These are phyloP conservation scores for Venusia cambrica DNA, from an alignment of 2,888 invertebrate genomes.

Conservation along the genomic window DNA sequence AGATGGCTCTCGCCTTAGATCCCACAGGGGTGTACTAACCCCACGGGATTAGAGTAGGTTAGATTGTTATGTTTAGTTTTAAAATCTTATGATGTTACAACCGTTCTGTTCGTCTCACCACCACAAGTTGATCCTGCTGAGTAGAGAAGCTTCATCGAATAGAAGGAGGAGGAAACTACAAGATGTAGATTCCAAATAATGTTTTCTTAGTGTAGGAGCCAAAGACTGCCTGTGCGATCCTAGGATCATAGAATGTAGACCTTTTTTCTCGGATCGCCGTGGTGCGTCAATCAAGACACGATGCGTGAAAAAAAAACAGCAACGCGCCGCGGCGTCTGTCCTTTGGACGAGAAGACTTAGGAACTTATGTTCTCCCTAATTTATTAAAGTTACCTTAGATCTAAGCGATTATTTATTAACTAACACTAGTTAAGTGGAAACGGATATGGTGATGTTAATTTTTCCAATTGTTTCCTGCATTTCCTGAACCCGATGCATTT, in stretches of 20 bases:
- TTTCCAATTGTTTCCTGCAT: slow-evolving; percentile 51
- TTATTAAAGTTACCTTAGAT: slow-evolving; percentile 77
- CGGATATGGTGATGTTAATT: slow-evolving; percentile 33
- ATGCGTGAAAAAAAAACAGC: too few relatives aligned
- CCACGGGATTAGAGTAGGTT: slow-evolving; percentile 13
- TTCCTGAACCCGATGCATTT: slow-evolving; percentile 71
- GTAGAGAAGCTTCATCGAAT: slow-evolving; percentile 67
- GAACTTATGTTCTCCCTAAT: slow-evolving; percentile 55
- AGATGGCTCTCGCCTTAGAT: slow-evolving; percentile 58
- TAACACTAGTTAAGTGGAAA: slow-evolving; percentile 55
- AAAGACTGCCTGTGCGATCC: slow-evolving; percentile 67
- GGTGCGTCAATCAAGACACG: slow-evolving; percentile 9
- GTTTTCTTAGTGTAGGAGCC: slow-evolving; percentile 66
- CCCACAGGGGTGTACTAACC: slow-evolving; percentile 61
- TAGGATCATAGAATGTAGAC: slow-evolving; percentile 11
- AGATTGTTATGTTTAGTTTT: slow-evolving; percentile 18
- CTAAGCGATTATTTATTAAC: slow-evolving; percentile 75
- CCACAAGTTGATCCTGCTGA: slow-evolving; percentile 63
- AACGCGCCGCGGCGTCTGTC: slow-evolving; percentile 5
- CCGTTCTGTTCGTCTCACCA: slow-evolving; percentile 54
- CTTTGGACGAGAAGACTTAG: slow-evolving; percentile 47
- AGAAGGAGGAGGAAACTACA: slow-evolving; percentile 64
- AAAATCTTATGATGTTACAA: slow-evolving; percentile 36
- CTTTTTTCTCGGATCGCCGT: slow-evolving; percentile 1
- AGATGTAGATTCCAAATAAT: slow-evolving; percentile 34